Conservation (phyloP, 1,140 invertebrate species). For the Macrosteles quadrilineatus region DNA sequence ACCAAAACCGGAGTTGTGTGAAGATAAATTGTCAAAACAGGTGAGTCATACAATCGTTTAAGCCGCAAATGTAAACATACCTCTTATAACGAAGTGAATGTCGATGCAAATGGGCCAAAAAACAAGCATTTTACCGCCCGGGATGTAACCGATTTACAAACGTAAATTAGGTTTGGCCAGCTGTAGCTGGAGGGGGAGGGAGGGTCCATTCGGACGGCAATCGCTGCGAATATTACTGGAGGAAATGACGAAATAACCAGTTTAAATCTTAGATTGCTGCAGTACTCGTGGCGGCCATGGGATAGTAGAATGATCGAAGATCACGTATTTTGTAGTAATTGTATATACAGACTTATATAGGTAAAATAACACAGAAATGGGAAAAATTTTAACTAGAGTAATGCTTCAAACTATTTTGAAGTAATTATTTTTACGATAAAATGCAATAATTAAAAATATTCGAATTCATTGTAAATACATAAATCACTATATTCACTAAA, state of each 20-base stretch:
- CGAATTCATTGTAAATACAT: too few species aligned
- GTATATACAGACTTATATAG: too few species aligned
- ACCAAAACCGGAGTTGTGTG: too few species aligned
- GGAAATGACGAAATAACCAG: slow-evolving; percentile 2
- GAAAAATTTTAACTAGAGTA: too few species aligned
- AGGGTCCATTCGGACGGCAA: not conserved
- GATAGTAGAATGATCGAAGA: too few species aligned
- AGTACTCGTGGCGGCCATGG: not conserved
- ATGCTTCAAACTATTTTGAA: too few species aligned
- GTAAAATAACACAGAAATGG: too few species aligned
- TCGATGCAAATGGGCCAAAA: not conserved
- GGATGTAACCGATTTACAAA: not conserved
- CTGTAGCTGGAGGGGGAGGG: not conserved
- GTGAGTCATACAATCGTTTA: not conserved
- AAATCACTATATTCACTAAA: too few species aligned
- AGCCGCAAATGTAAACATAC: not conserved
- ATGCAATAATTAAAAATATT: too few species aligned
- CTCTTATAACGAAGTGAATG: not conserved
- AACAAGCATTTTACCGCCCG: not conserved
- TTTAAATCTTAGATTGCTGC: slow-evolving; percentile 12
- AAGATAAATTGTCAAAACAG: too few species aligned
- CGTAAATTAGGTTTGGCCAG: slow-evolving; percentile 13
- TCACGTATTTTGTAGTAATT: too few species aligned
- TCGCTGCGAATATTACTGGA: not conserved
- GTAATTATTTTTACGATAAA: too few species aligned